Base-by-base conservation (phyloP, 2,888 invertebrate genomes). In the Cheilosia variabilis region DNA sequence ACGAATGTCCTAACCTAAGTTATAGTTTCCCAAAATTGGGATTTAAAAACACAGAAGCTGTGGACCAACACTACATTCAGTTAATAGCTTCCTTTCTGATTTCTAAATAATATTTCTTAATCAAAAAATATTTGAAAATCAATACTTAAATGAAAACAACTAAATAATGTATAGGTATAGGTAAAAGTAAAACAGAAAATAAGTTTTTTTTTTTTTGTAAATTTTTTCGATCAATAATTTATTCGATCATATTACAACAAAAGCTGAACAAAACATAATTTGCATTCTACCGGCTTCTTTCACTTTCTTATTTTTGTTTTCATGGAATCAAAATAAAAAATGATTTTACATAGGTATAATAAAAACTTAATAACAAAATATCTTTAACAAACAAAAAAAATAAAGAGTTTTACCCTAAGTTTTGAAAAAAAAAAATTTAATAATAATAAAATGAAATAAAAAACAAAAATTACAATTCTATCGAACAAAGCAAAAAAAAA, bases 191-290 rank as follows among this genome's bases (percentile, higher is more conserved):
- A 68, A 73, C 63, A 78, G 22, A 73, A 75, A 69, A 69, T 57
- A 53, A 22, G 17, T 58, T 31, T 53, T 69, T 71, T 37, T 65
- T 68, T 52, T 65, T 62, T 75, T 62, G 43, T 24, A 37, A 69
- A 63, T 34, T 68, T 79, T 82, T 69, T 73, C 84, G 79, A 79
- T 69, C 73, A 65, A 41, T 50, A 72, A 69, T 84, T 84, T 84
- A 79, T 84, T 84, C 75, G 75, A 79, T 84, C 73, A 79, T 75
- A 69, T 79, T 75, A 79, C 65, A 84, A 79, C 58, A 84, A 84
- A 84, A 84, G 73, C 65, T 78, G 58, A 84, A 84, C 79, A 84
- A 79, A 68, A 79, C 73, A 80, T 79, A 31, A 79, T 79, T 83
- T 68, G 78, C 58, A 75, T 79, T 50, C 55, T 82, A 72, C 68